Evolutionary conservation across 2,888 invertebrate species (phyloP).

Genomic region (Maniola hyperantus): DNA sequence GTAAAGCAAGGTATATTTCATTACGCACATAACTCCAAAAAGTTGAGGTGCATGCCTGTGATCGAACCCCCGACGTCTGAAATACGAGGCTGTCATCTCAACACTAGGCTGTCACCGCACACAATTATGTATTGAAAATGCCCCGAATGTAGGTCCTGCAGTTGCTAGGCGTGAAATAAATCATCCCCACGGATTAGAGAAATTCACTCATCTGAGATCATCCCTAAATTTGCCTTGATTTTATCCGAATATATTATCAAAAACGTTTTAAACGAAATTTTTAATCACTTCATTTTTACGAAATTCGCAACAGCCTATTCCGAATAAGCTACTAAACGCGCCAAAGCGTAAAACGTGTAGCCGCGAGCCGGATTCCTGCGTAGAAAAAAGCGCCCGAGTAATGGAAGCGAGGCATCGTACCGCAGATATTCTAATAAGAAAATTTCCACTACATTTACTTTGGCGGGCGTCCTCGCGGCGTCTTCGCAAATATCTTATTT

Average conservation of each 20-base stretch:
- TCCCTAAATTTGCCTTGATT: not conserved
- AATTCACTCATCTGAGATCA: too few species aligned
- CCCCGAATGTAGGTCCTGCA: too few species aligned
- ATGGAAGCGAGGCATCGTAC: constrained; percentile 77
- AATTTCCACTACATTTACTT: constrained; percentile 84
- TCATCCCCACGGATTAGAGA: too few species aligned
- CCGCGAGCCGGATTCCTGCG: constrained; percentile 71
- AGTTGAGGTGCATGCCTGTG: too few species aligned
- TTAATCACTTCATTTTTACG: constrained; percentile 5
- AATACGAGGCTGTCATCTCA: too few species aligned
- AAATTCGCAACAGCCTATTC: constrained; percentile 38
- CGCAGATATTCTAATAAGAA: constrained; percentile 83
- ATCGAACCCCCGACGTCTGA: too few species aligned
- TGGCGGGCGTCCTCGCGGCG: constrained; percentile 80
- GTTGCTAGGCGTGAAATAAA: too few species aligned
- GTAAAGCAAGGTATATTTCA: too few species aligned
- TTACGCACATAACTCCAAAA: too few species aligned
- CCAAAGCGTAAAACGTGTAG: constrained; percentile 55
- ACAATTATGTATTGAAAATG: too few species aligned
- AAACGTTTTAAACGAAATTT: not conserved
- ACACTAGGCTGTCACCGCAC: too few species aligned
- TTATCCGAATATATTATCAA: not conserved
- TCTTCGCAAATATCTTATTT: constrained; percentile 84
- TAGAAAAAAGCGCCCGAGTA: constrained; percentile 67
- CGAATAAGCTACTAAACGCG: constrained; percentile 48